These are phyloP conservation scores for Paramormyrops kingsleyae DNA, from an alignment of 2,113 vertebrate species.

Conservation along the genomic window DNA sequence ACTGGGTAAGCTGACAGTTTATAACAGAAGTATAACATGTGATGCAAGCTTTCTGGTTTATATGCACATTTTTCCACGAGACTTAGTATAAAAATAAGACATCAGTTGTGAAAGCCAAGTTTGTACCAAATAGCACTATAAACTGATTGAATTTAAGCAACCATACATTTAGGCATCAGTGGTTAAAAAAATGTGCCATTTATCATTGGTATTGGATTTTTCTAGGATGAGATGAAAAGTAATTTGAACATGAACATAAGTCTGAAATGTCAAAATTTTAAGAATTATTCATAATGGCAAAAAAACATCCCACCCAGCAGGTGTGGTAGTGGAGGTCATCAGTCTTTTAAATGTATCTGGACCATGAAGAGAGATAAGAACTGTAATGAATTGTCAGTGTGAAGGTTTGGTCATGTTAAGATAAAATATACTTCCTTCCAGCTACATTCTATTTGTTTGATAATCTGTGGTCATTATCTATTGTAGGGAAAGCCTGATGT, in stretches of 20 bases:
- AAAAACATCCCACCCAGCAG: background rate
- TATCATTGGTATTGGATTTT: background rate
- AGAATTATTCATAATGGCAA: background rate
- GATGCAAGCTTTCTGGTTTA: background rate
- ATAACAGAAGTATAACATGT: background rate
- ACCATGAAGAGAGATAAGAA: background rate
- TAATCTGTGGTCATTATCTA: slow-evolving; percentile 23
- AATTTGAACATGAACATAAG: background rate
- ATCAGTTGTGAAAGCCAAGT: background rate
- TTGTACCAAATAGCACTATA: background rate
- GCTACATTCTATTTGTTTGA: background rate
- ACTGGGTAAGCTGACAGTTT: background rate
- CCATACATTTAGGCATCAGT: background rate
- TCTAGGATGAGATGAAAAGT: background rate
- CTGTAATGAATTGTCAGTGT: background rate
- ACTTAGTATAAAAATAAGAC: background rate
- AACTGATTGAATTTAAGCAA: background rate
- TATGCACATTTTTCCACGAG: background rate
- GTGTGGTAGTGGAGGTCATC: background rate
- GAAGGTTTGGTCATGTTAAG: background rate
- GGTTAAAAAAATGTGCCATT: background rate
- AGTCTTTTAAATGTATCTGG: background rate
- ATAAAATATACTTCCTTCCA: background rate
- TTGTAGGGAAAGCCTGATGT: slow-evolving; percentile 55
- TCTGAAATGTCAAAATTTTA: background rate